phyloP scores from a whole-genome alignment of 1,140 invertebrate genomes.

The Argopecten irradians region DNA sequence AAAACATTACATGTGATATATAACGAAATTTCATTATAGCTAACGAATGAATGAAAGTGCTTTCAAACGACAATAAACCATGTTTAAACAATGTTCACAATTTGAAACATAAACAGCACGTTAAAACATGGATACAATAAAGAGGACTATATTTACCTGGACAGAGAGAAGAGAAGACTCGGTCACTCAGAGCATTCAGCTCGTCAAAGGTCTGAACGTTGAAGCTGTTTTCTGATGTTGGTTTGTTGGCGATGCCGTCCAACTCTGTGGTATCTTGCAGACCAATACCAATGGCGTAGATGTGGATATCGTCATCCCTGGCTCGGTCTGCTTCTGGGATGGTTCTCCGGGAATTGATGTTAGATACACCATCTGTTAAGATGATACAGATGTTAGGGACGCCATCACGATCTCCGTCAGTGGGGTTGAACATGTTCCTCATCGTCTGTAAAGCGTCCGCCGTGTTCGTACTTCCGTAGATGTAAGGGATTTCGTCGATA shows the following conservation, averaged over 20 bases:
- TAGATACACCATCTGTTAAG: conserved; percentile 69
- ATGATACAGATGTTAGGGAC: conserved; percentile 62
- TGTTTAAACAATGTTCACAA: too few relatives aligned
- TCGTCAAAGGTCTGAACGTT: conserved; percentile 55
- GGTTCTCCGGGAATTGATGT: conserved; percentile 64
- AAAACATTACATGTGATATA: too few relatives aligned
- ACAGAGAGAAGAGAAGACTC: conserved; percentile 54
- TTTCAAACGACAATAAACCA: too few relatives aligned
- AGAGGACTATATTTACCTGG: conserved; percentile 39
- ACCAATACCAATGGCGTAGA: conserved; percentile 56
- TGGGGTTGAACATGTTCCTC: conserved; percentile 59
- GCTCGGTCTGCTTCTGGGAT: conserved; percentile 62
- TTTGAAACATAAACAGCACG: too few relatives aligned
- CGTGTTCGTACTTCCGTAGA: conserved; percentile 68
- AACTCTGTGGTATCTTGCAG: conserved; percentile 51
- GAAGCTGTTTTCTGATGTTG: conserved; percentile 51
- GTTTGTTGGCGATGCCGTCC: conserved; percentile 54
- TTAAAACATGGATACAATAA: too few relatives aligned
- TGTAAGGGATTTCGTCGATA: conserved; percentile 64
- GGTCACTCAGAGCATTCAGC: conserved; percentile 45
- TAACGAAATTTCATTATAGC: too few relatives aligned
- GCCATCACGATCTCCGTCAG: conserved; percentile 61
- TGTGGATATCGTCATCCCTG: conserved; percentile 42
- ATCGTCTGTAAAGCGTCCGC: conserved; percentile 60
- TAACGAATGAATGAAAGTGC: too few relatives aligned